phyloP scores from a whole-genome alignment of 2,888 invertebrate genomes.

The Tillus elongatus region DNA sequence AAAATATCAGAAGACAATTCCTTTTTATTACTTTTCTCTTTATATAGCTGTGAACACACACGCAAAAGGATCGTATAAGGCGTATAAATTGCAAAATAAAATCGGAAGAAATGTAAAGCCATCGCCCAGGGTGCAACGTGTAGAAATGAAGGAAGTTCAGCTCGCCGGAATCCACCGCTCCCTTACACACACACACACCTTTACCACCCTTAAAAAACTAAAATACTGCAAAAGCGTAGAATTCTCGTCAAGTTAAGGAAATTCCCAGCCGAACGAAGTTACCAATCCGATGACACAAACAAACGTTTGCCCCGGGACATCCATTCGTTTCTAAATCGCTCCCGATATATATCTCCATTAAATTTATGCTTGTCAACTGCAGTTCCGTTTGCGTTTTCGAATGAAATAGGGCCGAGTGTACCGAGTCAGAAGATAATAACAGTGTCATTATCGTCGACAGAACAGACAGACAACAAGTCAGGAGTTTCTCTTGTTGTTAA shows the following conservation, averaged over 20 bases:
- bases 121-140: no score
- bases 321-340: conserved; percentile 27
- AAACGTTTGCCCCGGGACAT: conserved; percentile 30
- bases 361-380: conserved; percentile 29
- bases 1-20: conserved; percentile 29
- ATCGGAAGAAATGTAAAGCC: conserved; percentile 12
- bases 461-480: no score
- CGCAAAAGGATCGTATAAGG: conserved; percentile 18
- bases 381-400: conserved; percentile 25
- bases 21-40: conserved; percentile 26
- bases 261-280: conserved; percentile 12
- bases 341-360: conserved; percentile 22
- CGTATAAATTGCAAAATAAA: conserved; percentile 21
- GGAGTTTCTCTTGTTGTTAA: no score
- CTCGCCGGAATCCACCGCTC: no score
- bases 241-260: conserved; percentile 13
- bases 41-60: conserved; percentile 23
- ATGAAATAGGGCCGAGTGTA: conserved; percentile 21
- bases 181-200: no score
- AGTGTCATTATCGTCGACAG: conserved; percentile 5
- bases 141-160: neutral
- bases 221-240: conserved; percentile 8
- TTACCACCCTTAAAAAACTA: no score
- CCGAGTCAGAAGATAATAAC: conserved; percentile 22
- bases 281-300: conserved; percentile 18